A percentile compares a stretch with the other conserved stretches of the same genome.
These are phyloP conservation scores for Tillus elongatus DNA, from an alignment of 2,888 invertebrate species.

Conservation along the genomic window DNA sequence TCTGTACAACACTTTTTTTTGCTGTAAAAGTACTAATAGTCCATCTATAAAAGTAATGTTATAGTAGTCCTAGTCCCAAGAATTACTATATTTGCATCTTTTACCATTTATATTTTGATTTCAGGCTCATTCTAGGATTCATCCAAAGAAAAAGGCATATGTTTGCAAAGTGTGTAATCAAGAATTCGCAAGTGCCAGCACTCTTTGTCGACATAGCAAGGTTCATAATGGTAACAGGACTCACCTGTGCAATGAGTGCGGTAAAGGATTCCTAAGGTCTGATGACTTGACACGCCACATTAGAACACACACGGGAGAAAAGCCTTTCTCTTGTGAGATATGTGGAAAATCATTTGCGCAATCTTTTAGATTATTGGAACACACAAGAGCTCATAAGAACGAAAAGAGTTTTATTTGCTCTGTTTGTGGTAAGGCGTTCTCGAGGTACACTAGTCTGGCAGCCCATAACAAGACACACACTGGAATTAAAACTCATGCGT, in stretches of 20 bases:
- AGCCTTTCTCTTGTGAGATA: slow-evolving; percentile 38
- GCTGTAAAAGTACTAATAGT: no score
- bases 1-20: no score
- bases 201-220: slow-evolving; percentile 40
- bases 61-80: no score
- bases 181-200: slow-evolving; percentile 40
- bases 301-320: slow-evolving; percentile 40
- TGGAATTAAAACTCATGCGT: slow-evolving; percentile 37
- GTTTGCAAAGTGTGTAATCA: slow-evolving; percentile 39
- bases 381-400: slow-evolving; percentile 38
- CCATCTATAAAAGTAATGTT: no score
- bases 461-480: slow-evolving; percentile 40
- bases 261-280: slow-evolving; percentile 38
- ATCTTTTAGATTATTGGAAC: slow-evolving; percentile 37
- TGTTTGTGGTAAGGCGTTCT: slow-evolving; percentile 39
- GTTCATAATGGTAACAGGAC: slow-evolving; percentile 36
- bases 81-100: no score
- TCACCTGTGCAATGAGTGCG: slow-evolving; percentile 39
- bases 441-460: slow-evolving; percentile 36
- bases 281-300: slow-evolving; percentile 39
- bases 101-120: no score
- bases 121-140: slow-evolving; percentile 29
- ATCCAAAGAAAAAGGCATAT: slow-evolving; percentile 28
- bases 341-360: slow-evolving; percentile 39
- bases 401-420: slow-evolving; percentile 39